Base-by-base conservation (phyloP, 2,113 vertebrate genomes). In the Polypterus senegalus region DNA sequence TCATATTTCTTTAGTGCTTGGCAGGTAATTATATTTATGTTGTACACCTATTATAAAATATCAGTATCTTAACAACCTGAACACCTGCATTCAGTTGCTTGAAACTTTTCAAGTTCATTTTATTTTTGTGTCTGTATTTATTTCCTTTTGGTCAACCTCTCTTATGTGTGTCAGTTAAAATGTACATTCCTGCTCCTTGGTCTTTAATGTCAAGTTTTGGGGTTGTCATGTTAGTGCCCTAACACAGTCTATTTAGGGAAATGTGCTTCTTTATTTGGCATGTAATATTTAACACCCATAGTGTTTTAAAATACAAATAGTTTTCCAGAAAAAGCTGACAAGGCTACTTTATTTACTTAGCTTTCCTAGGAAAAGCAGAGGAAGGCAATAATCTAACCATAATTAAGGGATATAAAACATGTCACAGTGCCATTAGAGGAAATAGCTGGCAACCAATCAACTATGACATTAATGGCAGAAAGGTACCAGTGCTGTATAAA, bases 371-470 rank as follows among this genome's bases (percentile, higher is more conserved):
- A 87, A 82, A 67, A 77, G 58, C 74, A 44, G 55, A 78, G 83
- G 77, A 73, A 81, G 83, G 70, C 77, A 85, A 78, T 84, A 86
- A 83, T 77, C 75, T 81, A 68, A 74, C 73, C 67, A 76, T 84
- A 88, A 85, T 87, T 86, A 90, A 86, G 82, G 83, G 77, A 79
- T 82, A 88, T 85, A 88, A 86, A 90, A 61, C 74, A 84, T 77
- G 77, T 79, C 77, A 85, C 69, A 66, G 70, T 68, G 70, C 61
- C 65, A 84, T 78, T 78, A 77, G 67, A 71, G 66, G 71, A 79
- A 85, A 77, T 76, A 71, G 69, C 68, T 74, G 65, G 76, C 80
- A 85, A 87, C 70, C 70, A 85, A 83, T 88, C 76, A 85, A 7
- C 9, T 63, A 68, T 81, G 81, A 75, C 78, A 75, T 78, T 88